phyloP scores from a whole-genome alignment of 2,113 vertebrate species.

The Spea multiplicata region DNA sequence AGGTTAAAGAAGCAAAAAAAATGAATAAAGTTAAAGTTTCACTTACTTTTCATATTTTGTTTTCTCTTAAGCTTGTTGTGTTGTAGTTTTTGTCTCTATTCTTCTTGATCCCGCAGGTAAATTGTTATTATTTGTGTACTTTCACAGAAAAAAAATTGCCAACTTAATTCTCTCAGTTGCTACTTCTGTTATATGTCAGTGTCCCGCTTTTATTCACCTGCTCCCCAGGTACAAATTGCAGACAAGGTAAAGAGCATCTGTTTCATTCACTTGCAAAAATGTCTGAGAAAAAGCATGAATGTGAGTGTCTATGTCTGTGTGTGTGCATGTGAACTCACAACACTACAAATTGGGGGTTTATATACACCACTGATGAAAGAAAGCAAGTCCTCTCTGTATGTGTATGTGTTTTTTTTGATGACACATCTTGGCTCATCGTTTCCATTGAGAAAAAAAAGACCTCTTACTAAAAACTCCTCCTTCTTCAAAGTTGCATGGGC shows the following conservation, averaged over 20 bases:
- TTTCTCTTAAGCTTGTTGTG: constrained; percentile 13
- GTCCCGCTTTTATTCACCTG: constrained; percentile 38
- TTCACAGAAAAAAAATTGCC: not conserved
- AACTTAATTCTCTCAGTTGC: not conserved
- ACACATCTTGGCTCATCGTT: constrained; percentile 50
- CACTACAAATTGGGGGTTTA: constrained; percentile 47
- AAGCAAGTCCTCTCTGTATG: constrained; percentile 26
- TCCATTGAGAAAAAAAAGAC: constrained; percentile 49
- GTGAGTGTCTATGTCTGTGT: constrained; percentile 28
- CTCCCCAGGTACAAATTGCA: constrained; percentile 27
- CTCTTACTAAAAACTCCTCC: constrained; percentile 43
- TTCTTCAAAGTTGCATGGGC: constrained; percentile 46
- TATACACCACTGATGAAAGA: constrained; percentile 44
- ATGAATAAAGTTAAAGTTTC: not conserved
- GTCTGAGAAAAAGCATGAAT: constrained; percentile 12
- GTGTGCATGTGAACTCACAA: constrained; percentile 38
- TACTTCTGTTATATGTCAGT: constrained; percentile 1
- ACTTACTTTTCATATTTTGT: constrained; percentile 45
- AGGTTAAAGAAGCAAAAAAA: not conserved
- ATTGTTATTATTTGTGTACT: constrained; percentile 1
- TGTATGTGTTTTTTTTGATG: constrained; percentile 43
- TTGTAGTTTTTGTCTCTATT: constrained; percentile 4
- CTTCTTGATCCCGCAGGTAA: constrained; percentile 9
- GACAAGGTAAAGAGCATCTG: constrained; percentile 19
- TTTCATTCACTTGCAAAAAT: constrained; percentile 10